A percentile compares a stretch with the other conserved stretches of the same genome.
Evolutionary conservation across 2,113 vertebrate genomes (phyloP).

Genomic region (Cricetomys ansorgei): DNA sequence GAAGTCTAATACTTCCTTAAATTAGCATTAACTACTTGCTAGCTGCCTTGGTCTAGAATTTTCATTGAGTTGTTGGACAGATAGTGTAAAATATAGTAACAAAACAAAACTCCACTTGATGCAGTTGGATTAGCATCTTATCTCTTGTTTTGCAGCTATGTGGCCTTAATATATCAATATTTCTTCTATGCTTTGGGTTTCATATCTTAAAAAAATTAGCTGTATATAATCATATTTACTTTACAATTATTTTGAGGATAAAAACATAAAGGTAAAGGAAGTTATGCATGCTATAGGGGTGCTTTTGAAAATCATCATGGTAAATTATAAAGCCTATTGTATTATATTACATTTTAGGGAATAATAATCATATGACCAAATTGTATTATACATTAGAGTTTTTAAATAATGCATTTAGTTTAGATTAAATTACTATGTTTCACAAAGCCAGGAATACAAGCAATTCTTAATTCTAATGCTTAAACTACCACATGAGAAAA

Average conservation of each 20-base stretch:
- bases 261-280: background rate
- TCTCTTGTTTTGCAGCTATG: conserved; percentile 40
- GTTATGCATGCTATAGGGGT: background rate
- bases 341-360: background rate
- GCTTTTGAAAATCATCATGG: background rate
- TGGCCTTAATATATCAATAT: conserved; percentile 44
- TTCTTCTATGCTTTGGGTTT: background rate
- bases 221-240: background rate
- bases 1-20: conserved; percentile 26
- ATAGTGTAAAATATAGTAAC: background rate
- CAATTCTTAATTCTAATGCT: conserved; percentile 10
- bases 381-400: background rate
- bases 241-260: conserved; percentile 31
- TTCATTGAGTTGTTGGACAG: conserved; percentile 42
- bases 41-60: conserved; percentile 48
- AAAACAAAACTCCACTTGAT: conserved; percentile 31
- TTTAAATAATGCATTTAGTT: conserved; percentile 9
- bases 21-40: conserved; percentile 30
- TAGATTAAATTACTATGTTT: background rate
- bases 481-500: background rate
- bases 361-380: conserved; percentile 15
- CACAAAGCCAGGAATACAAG: conserved; percentile 41
- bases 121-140: conserved; percentile 37
- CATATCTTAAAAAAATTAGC: conserved; percentile 23
- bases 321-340: background rate